Evolutionary conservation across 2,797 vertebrate genomes (phyloP), one percentile per base, ranked within the genome.

Genomic region (Pipistrellus kuhlii): DNA sequence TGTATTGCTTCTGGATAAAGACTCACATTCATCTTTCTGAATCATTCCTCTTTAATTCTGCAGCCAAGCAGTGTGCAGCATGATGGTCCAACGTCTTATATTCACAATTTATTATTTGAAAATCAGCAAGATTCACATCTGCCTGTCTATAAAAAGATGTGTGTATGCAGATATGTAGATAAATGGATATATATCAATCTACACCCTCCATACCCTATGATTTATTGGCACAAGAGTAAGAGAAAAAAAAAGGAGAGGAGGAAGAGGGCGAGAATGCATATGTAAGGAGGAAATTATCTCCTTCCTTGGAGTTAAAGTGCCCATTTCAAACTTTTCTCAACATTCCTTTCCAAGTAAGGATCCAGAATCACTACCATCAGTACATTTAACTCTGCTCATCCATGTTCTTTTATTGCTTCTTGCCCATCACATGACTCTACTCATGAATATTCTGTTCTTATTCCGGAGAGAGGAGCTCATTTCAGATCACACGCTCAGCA

Each of bases 71-170:
- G 38, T 48, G 27, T 38, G 91, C 78, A 85, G 3, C 57, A 4
- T 78, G 38, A 55, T 69, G 32, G 13, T 77, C 68, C 2, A 46
- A 35, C 18, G 2, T 87, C 53, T 13, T 72, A 9, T 35, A 51
- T 88, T 88, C 48, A 91, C 25, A 6, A 68, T 69, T 51, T 41
- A 62, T 81, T 88, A 77, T 73, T 73, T 85, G 44, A 78, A 92
- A 88, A 94, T 78, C 44, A 91, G 38, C 66, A 87, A 91, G 32
- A 88, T 32, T 90, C 35, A 57, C 53, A 77, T 84, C 32, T 92
- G 14, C 38, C 38, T 86, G 32, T 2, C 13, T 64, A 91, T 72
- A 90, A 41, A 94, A 69, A 93, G 30, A 82, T 46, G 11, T 81
- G 27, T 44, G 38, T 44, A 44, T 38, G 51, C 18, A 59, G 9